These are phyloP conservation scores for Limonius californicus DNA, from an alignment of 1,140 invertebrate species.

Conservation along the genomic window DNA sequence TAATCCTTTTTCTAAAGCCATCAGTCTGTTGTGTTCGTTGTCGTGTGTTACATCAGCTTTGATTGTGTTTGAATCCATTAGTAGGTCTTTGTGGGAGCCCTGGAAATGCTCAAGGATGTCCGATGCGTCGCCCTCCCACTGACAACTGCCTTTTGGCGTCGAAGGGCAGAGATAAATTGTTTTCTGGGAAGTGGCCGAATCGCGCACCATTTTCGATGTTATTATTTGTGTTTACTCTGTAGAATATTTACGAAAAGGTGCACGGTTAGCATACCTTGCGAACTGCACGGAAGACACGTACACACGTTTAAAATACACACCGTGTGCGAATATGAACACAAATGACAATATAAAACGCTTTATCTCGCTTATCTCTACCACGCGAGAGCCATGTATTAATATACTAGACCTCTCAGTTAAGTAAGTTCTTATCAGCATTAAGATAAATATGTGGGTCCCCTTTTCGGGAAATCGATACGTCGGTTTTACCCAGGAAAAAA, in stretches of 20 bases:
- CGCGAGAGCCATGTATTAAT: neutral
- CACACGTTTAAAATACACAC: neutral
- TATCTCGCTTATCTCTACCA: slow-evolving; percentile 6
- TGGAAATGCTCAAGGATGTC: slow-evolving; percentile 40
- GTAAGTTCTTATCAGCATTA: neutral
- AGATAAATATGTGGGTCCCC: no score
- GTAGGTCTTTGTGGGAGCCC: slow-evolving; percentile 33
- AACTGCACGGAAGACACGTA: neutral
- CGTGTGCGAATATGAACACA: slow-evolving; percentile 1
- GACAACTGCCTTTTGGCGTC: slow-evolving; percentile 33
- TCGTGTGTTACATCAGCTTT: slow-evolving; percentile 27
- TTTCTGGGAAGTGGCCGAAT: neutral
- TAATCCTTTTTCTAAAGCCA: slow-evolving; percentile 34
- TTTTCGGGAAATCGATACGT: no score
- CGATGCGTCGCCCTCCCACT: slow-evolving; percentile 35
- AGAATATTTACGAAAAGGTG: no score
- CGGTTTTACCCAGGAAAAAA: no score
- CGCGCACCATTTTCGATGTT: neutral
- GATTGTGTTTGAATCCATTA: slow-evolving; percentile 27
- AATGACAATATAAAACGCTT: neutral
- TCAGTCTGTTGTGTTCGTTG: slow-evolving; percentile 32
- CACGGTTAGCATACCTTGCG: neutral
- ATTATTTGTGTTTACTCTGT: no score
- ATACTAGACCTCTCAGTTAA: neutral
- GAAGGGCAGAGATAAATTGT: slow-evolving; percentile 38